phyloP scores from a whole-genome alignment of 2,797 vertebrate species.

The Thamnophis elegans region DNA sequence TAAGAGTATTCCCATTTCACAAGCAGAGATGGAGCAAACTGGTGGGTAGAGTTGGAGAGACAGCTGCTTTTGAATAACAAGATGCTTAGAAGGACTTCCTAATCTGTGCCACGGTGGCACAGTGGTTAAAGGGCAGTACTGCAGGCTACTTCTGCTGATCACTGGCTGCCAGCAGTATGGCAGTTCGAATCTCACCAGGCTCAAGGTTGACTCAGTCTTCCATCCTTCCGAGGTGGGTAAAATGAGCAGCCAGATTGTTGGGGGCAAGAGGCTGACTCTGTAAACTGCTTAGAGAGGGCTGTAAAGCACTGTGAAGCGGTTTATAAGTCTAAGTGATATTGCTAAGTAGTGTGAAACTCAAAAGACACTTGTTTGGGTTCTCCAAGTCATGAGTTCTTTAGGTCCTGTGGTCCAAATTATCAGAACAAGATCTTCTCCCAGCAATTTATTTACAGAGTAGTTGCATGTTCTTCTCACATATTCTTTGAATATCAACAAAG shows the following conservation, averaged over 20 bases:
- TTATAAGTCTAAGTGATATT: too few species aligned
- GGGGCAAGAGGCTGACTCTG: too few species aligned
- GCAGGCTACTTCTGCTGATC: too few species aligned
- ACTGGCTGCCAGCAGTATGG: too few species aligned
- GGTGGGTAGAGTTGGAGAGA: neutral
- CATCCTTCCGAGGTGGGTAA: too few species aligned
- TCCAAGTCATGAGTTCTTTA: neutral
- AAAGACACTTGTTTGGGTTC: neutral
- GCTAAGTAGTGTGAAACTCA: neutral
- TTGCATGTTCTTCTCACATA: neutral
- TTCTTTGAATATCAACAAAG: neutral
- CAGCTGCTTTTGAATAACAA: neutral
- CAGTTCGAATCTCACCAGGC: too few species aligned
- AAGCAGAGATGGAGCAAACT: neutral
- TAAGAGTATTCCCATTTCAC: neutral
- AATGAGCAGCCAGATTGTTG: too few species aligned
- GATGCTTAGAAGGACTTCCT: neutral
- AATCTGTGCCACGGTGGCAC: rapidly evolving
- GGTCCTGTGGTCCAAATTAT: neutral
- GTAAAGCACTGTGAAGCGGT: too few species aligned
- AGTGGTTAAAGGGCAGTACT: too few species aligned
- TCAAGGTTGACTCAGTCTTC: too few species aligned
- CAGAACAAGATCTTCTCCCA: neutral
- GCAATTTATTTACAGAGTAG: neutral
- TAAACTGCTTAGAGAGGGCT: too few species aligned